Base-by-base conservation (phyloP, 2,888 invertebrate species). In the Podotricha telesiphe region DNA sequence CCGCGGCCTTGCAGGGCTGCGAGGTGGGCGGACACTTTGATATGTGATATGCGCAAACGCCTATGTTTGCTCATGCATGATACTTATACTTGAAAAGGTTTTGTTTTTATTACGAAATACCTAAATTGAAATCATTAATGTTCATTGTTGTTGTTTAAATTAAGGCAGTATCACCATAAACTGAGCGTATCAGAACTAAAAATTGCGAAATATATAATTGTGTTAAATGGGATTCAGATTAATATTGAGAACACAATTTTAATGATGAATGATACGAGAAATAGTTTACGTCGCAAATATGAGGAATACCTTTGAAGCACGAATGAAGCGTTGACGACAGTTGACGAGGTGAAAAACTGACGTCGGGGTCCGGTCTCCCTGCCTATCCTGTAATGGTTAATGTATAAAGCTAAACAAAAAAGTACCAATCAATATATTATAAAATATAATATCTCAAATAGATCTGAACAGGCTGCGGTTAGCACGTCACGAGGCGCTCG, bases 1-100 rank as follows among this genome's bases (percentile, higher is more conserved):
- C 77, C 73, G 76, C 85, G 91, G 82, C 88, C 89, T 88, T 88
- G 88, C 69, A 68, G 76, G 73, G 72, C 74, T 55, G 70, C 55
- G 34, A 67, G 20, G 78, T 79, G 77, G 80, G 79, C 70, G 77
- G 76, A 75, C 73, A 65, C 66, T 73, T 67, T 70, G 72, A 66
- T 69, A 71, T 73, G 69, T 75, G 68, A 74, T 74, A 74, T 67
- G 65, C 69, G 65, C 68, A 51, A 69, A 63, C 67, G 56, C 37
- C 62, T 65, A 65, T 68, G 68, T 67, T 70, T 71, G 69, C 56
- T 71, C 70, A 69, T 56, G 67, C 62, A 53, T 64, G 61, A 59
- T 63, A 56, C 50, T 45, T 64, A 50, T 47, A 61, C 45, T 20
- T 47, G 61, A 56, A 63, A 50, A 62, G 28, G 50, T 61, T 65